phyloP scores from a whole-genome alignment of 2,797 vertebrate genomes.

The Iguana delicatissima region DNA sequence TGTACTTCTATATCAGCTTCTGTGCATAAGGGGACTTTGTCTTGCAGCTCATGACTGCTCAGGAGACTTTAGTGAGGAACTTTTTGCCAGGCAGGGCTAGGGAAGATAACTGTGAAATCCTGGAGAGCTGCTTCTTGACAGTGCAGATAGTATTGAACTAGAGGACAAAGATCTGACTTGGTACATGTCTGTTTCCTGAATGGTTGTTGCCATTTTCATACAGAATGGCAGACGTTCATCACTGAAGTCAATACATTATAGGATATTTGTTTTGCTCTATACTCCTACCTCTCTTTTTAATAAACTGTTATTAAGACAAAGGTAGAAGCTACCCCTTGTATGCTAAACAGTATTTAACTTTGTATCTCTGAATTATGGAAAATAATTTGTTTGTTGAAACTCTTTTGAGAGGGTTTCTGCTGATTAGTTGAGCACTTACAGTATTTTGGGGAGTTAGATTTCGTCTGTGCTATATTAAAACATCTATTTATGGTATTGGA shows the following conservation, averaged over 20 bases:
- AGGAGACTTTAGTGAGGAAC: too few species aligned
- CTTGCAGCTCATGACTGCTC: too few species aligned
- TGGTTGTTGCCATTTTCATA: not conserved
- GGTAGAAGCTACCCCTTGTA: not conserved
- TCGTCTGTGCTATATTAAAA: not conserved
- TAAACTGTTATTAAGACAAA: not conserved
- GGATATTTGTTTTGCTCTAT: not conserved
- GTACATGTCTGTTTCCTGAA: not conserved
- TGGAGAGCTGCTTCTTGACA: too few species aligned
- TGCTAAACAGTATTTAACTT: constrained; percentile 1
- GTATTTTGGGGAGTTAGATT: not conserved
- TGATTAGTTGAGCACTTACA: not conserved
- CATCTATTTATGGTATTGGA: not conserved
- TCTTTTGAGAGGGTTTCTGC: not conserved
- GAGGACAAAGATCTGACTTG: too few species aligned
- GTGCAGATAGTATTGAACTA: too few species aligned
- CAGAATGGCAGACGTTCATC: not conserved
- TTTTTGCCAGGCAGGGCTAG: too few species aligned
- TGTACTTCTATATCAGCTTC: too few species aligned
- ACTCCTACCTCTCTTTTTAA: not conserved
- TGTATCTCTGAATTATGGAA: not conserved
- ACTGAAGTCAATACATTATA: not conserved
- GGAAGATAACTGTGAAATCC: too few species aligned
- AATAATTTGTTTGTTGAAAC: not conserved
- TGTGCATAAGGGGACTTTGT: too few species aligned